These are phyloP conservation scores for Isurus oxyrinchus DNA, from an alignment of 2,113 vertebrate species.

Conservation along the genomic window DNA sequence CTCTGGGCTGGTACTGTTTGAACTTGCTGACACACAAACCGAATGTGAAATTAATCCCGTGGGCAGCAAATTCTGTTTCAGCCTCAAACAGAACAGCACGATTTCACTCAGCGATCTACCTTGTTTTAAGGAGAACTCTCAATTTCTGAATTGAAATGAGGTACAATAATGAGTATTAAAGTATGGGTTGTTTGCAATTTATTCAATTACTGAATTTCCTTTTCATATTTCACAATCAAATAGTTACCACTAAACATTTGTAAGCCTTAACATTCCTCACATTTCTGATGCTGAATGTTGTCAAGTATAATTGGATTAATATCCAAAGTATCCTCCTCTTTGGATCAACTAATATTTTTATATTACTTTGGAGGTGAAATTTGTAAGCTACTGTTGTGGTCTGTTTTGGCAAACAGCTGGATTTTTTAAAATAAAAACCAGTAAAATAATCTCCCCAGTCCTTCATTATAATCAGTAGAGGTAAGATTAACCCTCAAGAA, in stretches of 20 bases:
- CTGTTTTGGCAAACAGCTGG: not conserved
- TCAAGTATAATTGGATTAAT: constrained; percentile 9
- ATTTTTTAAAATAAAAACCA: not conserved
- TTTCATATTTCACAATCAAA: not conserved
- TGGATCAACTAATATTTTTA: not conserved
- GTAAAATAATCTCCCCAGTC: not conserved
- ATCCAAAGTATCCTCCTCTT: not conserved
- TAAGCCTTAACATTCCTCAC: not conserved
- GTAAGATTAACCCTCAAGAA: not conserved
- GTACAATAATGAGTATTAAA: not conserved
- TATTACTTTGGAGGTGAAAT: not conserved
- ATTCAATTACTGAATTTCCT: constrained; percentile 24
- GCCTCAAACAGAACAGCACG: constrained; percentile 24
- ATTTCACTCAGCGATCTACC: constrained; percentile 6
- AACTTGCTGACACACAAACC: constrained; percentile 36
- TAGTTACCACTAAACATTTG: constrained; percentile 24
- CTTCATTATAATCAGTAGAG: not conserved
- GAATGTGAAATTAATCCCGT: constrained; percentile 37
- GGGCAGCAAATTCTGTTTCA: constrained; percentile 33
- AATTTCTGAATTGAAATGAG: constrained; percentile 14
- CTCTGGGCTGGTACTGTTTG: constrained; percentile 32
- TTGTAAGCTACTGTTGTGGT: not conserved
- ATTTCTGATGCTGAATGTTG: not conserved
- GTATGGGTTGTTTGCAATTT: not conserved
- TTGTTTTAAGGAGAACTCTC: constrained; percentile 17